Percentiles rank a stretch among this genome's conserved stretches.
Conservation (phyloP, 2,797 vertebrate genomes). For the Notamacropus eugenii region DNA sequence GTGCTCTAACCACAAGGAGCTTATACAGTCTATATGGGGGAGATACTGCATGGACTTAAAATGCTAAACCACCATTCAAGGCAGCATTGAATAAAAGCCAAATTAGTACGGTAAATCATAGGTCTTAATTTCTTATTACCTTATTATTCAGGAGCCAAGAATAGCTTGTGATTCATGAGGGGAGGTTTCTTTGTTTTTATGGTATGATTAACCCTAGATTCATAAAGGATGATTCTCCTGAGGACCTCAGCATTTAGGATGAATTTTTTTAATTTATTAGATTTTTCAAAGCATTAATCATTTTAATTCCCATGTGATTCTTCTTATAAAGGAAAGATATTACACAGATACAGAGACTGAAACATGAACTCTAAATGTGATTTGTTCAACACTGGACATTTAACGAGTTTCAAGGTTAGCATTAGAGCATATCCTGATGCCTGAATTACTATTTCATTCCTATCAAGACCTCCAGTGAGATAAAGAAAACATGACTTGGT, state of each 20-base stretch:
- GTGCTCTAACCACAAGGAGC: background rate
- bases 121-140: background rate
- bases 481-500: background rate
- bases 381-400: background rate
- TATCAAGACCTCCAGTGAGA: background rate
- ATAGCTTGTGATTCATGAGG: background rate
- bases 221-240: background rate
- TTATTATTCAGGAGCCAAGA: background rate
- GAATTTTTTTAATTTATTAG: background rate
- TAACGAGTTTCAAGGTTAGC: background rate
- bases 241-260: background rate
- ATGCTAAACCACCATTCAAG: background rate
- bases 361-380: background rate
- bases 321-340: background rate
- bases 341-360: background rate
- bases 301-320: background rate
- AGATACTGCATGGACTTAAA: background rate
- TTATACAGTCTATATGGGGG: background rate
- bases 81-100: background rate
- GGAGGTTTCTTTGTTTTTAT: background rate
- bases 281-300: background rate
- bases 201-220: background rate
- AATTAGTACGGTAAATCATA: background rate
- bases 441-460: background rate
- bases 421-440: background rate